These are phyloP conservation scores for Apamea crenata DNA, from an alignment of 2,888 invertebrate species.

Conservation along the genomic window DNA sequence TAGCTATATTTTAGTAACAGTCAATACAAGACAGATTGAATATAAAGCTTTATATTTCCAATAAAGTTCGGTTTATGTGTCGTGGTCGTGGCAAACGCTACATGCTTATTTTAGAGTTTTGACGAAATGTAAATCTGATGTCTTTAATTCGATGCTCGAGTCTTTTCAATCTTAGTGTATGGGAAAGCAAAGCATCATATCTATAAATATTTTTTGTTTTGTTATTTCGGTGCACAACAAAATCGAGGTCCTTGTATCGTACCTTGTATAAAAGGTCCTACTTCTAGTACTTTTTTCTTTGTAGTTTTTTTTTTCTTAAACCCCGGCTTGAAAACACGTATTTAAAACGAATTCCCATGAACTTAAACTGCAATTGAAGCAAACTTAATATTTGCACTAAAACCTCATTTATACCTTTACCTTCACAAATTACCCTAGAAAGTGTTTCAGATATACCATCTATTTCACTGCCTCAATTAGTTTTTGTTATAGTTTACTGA, in stretches of 20 bases:
- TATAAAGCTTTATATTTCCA: not conserved
- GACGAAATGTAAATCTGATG: not conserved
- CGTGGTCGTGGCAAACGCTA: not conserved
- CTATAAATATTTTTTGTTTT: not conserved
- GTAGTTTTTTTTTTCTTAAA: not conserved
- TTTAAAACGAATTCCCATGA: not conserved
- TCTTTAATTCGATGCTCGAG: not conserved
- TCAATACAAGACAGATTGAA: not conserved
- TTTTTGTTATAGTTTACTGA: not conserved
- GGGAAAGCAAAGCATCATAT: not conserved
- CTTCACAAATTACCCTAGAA: constrained; percentile 33
- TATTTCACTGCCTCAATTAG: not conserved
- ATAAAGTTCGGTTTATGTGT: not conserved
- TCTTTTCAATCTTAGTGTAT: not conserved
- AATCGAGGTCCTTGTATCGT: not conserved
- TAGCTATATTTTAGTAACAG: not conserved
- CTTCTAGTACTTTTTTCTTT: not conserved
- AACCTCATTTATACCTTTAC: constrained; percentile 1
- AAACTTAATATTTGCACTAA: constrained; percentile 25
- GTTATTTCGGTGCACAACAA: not conserved
- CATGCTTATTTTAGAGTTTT: not conserved
- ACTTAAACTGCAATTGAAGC: not conserved
- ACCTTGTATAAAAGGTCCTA: not conserved
- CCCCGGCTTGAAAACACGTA: constrained; percentile 7
- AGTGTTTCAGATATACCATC: constrained; percentile 22